Conservation (phyloP, 2,888 invertebrate species). For the Epsilonema sp. region DNA sequence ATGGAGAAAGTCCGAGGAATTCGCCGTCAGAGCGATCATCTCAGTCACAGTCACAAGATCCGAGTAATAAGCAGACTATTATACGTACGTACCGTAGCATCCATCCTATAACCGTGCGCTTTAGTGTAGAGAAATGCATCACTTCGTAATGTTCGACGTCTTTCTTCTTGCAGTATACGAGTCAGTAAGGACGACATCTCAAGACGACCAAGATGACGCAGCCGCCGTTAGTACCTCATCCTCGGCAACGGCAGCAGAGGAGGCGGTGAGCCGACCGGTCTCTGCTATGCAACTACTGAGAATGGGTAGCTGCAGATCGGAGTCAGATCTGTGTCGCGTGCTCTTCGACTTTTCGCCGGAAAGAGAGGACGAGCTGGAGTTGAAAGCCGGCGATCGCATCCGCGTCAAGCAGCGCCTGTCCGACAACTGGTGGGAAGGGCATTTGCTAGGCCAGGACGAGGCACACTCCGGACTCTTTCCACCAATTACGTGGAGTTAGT, state of each 20-base stretch:
- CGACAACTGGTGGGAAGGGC: constrained; percentile 5
- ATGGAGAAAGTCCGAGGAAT: not conserved
- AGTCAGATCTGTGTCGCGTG: not conserved
- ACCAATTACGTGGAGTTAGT: constrained; percentile 1
- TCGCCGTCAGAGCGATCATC: not conserved
- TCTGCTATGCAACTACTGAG: no score
- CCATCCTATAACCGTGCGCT: no score
- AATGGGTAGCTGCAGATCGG: not conserved
- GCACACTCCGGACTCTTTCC: not conserved
- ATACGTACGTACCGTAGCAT: no score
- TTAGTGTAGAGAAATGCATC: no score
- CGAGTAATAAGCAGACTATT: no score
- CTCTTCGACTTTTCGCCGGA: constrained; percentile 7
- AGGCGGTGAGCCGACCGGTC: no score
- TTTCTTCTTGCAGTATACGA: not conserved
- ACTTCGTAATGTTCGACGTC: no score
- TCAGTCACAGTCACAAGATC: no score
- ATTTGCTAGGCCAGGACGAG: not conserved
- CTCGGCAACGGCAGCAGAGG: no score
- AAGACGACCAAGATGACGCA: not conserved
- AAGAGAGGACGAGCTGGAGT: constrained; percentile 2
- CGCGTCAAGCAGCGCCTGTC: not conserved
- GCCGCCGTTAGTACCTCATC: no score
- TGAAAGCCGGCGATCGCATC: constrained; percentile 2
- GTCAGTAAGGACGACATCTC: not conserved